These are phyloP conservation scores for Elgonia sp. DNA, from an alignment of 2,888 invertebrate species.

Conservation along the genomic window DNA sequence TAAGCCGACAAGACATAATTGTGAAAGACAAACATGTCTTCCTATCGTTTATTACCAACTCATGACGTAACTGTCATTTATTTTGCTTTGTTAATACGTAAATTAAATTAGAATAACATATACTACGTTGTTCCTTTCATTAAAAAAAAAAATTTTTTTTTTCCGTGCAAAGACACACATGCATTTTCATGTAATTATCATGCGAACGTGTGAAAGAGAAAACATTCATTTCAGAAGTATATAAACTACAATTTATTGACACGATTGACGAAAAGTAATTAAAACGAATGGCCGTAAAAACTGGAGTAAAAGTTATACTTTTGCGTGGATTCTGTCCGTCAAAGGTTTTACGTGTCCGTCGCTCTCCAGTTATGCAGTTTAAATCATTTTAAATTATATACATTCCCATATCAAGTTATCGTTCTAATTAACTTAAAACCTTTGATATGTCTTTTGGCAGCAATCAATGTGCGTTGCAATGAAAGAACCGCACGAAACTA, in stretches of 20 bases:
- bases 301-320: slow-evolving; percentile 54
- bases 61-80: slow-evolving; percentile 45
- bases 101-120: slow-evolving; percentile 52
- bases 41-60: slow-evolving; percentile 24
- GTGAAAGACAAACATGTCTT: slow-evolving; percentile 55
- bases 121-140: background rate
- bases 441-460: slow-evolving; percentile 16
- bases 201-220: slow-evolving; percentile 38
- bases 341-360: slow-evolving; percentile 35
- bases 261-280: slow-evolving; percentile 51
- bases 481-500: background rate
- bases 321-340: slow-evolving; percentile 27
- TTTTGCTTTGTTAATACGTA: slow-evolving; percentile 41
- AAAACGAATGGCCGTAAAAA: slow-evolving; percentile 27
- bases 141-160: background rate
- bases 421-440: slow-evolving; percentile 36
- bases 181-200: background rate
- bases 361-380: slow-evolving; percentile 32
- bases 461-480: background rate
- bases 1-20: slow-evolving; percentile 45
- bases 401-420: background rate
- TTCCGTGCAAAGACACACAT: background rate
- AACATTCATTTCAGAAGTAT: slow-evolving; percentile 20
- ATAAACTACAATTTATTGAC: slow-evolving; percentile 26
- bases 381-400: slow-evolving; percentile 37